Base-by-base conservation (phyloP, 2,888 invertebrate species). In the Heliconius charithonia region DNA sequence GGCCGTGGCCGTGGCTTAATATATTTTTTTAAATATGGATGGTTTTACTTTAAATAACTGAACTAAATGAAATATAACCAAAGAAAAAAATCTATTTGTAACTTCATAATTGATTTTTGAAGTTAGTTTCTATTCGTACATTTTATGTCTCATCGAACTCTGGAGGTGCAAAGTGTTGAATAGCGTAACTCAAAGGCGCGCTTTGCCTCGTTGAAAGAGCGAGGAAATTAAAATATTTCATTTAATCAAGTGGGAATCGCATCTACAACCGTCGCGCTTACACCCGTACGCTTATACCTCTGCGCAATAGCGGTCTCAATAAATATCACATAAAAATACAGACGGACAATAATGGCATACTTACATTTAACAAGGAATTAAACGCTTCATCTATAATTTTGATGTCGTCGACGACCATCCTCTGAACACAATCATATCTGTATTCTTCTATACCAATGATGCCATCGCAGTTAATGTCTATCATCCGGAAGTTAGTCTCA, bases 391-490 rank as follows among this genome's bases (percentile, higher is more conserved):
- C 97, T 66, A 98, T 96, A 69, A 96, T 93, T 84, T 97, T 96
- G 82, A 98, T 96, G 83, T 97, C 97, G 83, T 97, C 97, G 75
- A 97, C 96, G 65, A 97, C 97, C 94, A 97, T 97, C 88, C 97
- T 96, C 85, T 97, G 96, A 78, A 97, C 97, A 88, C 97, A 97
- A 91, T 97, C 97, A 89, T 97, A 97, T 86, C 98, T 96, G 91
- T 96, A 98, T 93, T 98, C 98, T 82, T 98, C 97, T 2, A 97
- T 93, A 19, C 96, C 97, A 81, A 98, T 96, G 19, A 97, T 95
- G 4, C 98, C 98, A 85, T 98, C 98, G 78, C 96, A 96, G 86
- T 98, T 97, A 79, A 97, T 95, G 87, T 98, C 98, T 69, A 97
- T 96, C 95, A 97, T 96, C 87, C 96, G 96, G 90, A 98, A 98